These are phyloP conservation scores for Diaprepes abbreviatus DNA, from an alignment of 2,888 invertebrate genomes.

Conservation along the genomic window DNA sequence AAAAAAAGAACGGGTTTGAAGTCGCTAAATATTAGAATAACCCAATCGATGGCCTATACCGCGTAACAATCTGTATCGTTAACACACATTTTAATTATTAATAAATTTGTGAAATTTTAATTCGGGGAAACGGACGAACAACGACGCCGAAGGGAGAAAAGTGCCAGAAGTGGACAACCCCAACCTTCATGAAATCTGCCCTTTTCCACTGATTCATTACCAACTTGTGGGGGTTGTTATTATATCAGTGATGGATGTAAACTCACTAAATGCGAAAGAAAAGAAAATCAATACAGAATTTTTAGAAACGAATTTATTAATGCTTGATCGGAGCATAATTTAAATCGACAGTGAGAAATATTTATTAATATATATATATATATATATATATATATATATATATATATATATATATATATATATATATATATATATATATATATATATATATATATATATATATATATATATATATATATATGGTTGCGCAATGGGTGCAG, in stretches of 20 bases:
- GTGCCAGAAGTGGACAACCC: constrained; percentile 49
- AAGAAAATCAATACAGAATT: constrained; percentile 33
- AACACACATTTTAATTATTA: constrained; percentile 47
- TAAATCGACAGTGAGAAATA: no score
- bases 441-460: no score
- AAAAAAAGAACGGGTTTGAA: no score
- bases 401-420: no score
- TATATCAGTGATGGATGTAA: constrained; percentile 44
- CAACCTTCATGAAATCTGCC: constrained; percentile 46
- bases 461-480: no score
- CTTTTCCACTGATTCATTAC: constrained; percentile 47
- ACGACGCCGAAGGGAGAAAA: constrained; percentile 44
- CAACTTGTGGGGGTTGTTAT: constrained; percentile 47
- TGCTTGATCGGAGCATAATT: no score
- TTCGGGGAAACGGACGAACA: constrained; percentile 29
- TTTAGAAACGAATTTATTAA: constrained; percentile 28
- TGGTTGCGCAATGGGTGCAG: no score
- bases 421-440: no score
- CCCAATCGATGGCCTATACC: constrained; percentile 15
- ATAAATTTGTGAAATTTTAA: constrained; percentile 41
- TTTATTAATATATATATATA: no score
- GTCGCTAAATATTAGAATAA: no score
- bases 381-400: no score
- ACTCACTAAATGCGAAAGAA: constrained; percentile 32
- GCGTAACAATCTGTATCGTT: constrained; percentile 33